phyloP scores from a whole-genome alignment of 2,797 vertebrate genomes.

The Meriones psammophilus region DNA sequence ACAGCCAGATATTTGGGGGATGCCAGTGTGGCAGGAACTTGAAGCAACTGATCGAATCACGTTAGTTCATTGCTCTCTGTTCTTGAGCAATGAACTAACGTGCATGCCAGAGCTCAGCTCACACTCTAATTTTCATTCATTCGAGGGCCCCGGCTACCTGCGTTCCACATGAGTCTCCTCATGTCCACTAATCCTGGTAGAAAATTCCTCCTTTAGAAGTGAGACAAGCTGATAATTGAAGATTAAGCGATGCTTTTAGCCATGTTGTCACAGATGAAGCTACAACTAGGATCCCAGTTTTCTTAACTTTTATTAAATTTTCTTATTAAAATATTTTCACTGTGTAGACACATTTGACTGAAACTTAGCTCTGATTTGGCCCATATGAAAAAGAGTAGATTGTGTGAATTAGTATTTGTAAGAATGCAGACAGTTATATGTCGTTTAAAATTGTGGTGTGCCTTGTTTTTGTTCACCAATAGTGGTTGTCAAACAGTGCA shows the following conservation, averaged over 20 bases:
- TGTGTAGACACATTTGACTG: slow-evolving; percentile 27
- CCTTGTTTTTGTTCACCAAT: background rate
- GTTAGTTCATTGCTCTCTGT: too few species aligned
- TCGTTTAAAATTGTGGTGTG: background rate
- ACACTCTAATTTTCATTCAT: background rate
- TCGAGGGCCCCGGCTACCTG: too few species aligned
- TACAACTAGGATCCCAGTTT: background rate
- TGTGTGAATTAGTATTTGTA: background rate
- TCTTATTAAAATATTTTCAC: background rate
- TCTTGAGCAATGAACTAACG: background rate
- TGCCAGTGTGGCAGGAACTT: too few species aligned
- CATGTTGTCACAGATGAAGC: background rate
- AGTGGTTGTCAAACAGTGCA: background rate
- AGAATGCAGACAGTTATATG: background rate
- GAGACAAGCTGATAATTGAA: background rate
- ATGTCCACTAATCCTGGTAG: background rate
- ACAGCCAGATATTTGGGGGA: too few species aligned
- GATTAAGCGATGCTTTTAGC: background rate
- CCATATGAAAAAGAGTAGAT: background rate
- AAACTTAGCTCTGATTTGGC: background rate
- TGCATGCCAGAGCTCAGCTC: background rate
- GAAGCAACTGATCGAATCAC: background rate
- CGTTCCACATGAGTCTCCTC: background rate
- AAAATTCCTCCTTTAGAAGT: background rate
- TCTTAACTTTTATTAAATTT: background rate